phyloP scores from a whole-genome alignment of 30 jellyfish, hydroid and myxozoan genomes.

The Aurelia coerulea region DNA sequence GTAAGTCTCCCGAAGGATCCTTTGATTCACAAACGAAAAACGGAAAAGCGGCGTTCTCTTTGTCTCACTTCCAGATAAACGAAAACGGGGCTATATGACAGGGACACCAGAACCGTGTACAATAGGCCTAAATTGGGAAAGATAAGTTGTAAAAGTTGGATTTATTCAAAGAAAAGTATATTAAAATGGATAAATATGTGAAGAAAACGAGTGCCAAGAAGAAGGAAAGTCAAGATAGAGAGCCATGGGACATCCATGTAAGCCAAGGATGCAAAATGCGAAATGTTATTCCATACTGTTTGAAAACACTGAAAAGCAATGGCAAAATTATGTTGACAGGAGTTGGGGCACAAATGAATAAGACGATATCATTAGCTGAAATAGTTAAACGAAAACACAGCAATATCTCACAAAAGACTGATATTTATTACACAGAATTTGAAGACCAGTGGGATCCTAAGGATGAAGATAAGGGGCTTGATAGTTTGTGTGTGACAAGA shows the following conservation, averaged over 20 bases:
- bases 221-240: constrained; percentile 5
- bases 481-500: constrained; percentile 49
- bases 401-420: constrained; percentile 27
- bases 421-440: constrained; percentile 41
- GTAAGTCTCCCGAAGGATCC: too few relatives aligned
- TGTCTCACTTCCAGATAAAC: too few relatives aligned
- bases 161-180: too few relatives aligned
- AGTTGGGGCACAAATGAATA: constrained; percentile 59
- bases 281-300: constrained; percentile 59
- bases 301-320: constrained; percentile 39
- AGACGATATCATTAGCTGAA: constrained; percentile 61
- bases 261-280: constrained; percentile 75
- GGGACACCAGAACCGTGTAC: too few relatives aligned
- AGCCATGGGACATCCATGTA: constrained; percentile 67
- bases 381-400: constrained; percentile 51
- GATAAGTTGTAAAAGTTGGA: too few relatives aligned
- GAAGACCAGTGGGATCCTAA: constrained; percentile 70
- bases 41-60: too few relatives aligned
- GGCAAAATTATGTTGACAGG: constrained; percentile 40
- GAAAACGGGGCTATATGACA: too few relatives aligned
- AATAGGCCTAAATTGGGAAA: too few relatives aligned
- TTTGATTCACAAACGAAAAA: too few relatives aligned
- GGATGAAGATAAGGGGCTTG: constrained; percentile 53
- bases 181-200: constrained; percentile 30
- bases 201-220: neutral